Conservation (phyloP, 2,888 invertebrate species). For the Homarus gammarus region DNA sequence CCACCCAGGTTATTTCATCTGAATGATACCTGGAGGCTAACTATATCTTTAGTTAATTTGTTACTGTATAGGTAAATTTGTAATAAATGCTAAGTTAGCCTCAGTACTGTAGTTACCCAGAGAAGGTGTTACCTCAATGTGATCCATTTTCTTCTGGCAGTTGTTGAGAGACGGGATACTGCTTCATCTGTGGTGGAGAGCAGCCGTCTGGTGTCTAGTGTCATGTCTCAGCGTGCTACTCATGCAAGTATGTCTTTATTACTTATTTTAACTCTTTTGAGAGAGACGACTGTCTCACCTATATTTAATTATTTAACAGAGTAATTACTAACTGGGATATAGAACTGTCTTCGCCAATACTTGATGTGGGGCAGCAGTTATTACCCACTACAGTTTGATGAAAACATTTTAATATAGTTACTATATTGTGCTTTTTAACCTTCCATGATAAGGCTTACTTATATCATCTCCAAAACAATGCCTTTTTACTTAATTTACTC, state of each 20-base stretch:
- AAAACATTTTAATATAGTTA: neutral
- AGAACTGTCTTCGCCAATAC: neutral
- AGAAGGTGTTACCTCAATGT: no score
- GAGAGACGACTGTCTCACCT: neutral
- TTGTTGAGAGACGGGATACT: constrained; percentile 9
- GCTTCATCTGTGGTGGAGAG: constrained; percentile 50
- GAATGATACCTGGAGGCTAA: no score
- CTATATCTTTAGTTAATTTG: no score
- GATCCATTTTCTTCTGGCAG: neutral
- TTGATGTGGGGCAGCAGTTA: neutral
- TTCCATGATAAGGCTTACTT: neutral
- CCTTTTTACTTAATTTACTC: neutral
- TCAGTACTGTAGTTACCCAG: no score
- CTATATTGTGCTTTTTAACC: neutral
- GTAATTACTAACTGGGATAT: constrained; percentile 13
- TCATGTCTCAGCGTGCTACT: constrained; percentile 38
- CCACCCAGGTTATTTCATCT: no score
- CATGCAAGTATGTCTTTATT: constrained; percentile 66
- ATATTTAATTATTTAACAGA: neutral
- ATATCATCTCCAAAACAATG: neutral
- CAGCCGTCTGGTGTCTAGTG: constrained; percentile 51
- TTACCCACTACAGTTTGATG: neutral
- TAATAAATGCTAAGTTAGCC: no score
- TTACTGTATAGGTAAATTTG: no score
- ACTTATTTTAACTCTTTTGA: neutral